Evolutionary conservation across 2,113 vertebrate genomes (phyloP).

Genomic region (Myxocyprinus asiaticus): DNA sequence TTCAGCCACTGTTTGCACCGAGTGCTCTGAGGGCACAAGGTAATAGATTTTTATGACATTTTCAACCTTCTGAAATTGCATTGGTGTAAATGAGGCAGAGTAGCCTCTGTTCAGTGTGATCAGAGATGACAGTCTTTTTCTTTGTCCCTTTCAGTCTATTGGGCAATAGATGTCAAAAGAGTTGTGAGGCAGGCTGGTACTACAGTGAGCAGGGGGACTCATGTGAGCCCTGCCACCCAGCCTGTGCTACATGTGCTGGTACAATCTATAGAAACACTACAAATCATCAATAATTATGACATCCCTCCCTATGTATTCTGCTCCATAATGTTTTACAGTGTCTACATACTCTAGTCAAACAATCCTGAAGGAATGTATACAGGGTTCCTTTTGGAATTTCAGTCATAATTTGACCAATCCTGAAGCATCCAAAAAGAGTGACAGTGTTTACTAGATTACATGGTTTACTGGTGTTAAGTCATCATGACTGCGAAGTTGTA

Average conservation of each 20-base stretch:
- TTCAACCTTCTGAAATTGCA: too few relatives aligned
- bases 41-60: conserved; percentile 64
- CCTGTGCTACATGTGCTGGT: conserved; percentile 93
- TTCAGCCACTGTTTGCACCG: conserved; percentile 86
- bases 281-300: background rate
- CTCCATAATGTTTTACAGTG: background rate
- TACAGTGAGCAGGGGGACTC: conserved; percentile 72
- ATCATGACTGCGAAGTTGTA: too few relatives aligned
- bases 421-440: background rate
- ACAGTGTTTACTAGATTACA: too few relatives aligned
- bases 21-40: conserved; percentile 90
- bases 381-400: background rate
- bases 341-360: background rate
- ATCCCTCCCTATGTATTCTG: background rate
- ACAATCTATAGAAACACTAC: conserved; percentile 40
- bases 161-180: conserved; percentile 81
- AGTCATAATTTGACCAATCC: background rate
- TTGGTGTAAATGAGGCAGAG: background rate
- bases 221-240: conserved; percentile 85
- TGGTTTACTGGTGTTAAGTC: too few relatives aligned
- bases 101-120: background rate
- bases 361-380: background rate
- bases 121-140: conserved; percentile 30
- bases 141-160: conserved; percentile 77
- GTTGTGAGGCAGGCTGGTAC: conserved; percentile 82